Base-by-base conservation (phyloP, 2,888 invertebrate genomes). In the Microplitis deprimator region DNA sequence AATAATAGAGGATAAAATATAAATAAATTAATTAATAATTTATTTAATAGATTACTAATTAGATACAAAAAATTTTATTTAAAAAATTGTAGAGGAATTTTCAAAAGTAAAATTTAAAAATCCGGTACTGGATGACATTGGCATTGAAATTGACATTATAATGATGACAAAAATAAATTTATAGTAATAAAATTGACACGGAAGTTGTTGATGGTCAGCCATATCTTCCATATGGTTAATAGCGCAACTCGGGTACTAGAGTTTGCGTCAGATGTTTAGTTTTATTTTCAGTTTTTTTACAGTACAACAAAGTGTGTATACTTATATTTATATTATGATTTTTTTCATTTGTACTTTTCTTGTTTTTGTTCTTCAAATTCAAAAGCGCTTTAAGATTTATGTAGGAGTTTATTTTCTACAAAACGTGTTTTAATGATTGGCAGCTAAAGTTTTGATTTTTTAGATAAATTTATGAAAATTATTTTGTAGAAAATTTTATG, bases 211-310 rank as follows among this genome's bases (percentile, higher is more conserved):
- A 41, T 62, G 62, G 62, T 20, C 29, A 29, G 20, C 65, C 65
- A 71, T 76, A 76, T 71, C 59, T 40, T 59, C 70, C 76, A 76
- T 76, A 65, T 76, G 76, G 71, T 71, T 39, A 69, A 16, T 40
- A 62, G 61, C 41, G 41, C 68, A 16, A 16, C 39, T 65, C 8
- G 61, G 50, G 70, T 62, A 59, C 75, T 39, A 39, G 69, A 50
- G 64, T 29, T 40, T 29, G 65, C 71, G 76, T 70, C 76, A 76
- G 76, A 71, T 76, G 71, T 17, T 20, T 16, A 16, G 59, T 71
- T 76, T 73, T 65, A 41, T 62, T 64, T 73, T 62, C 10, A 73
- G 16, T 38, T 60, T 41, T 59, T 61, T 59, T 41, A 41, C 41
- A 29, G 29, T 29, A 29, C 29, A 29, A 29, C 29, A 29, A 29